Evolutionary conservation across 2,888 invertebrate genomes (phyloP).

Genomic region (Cephalotes varians): DNA sequence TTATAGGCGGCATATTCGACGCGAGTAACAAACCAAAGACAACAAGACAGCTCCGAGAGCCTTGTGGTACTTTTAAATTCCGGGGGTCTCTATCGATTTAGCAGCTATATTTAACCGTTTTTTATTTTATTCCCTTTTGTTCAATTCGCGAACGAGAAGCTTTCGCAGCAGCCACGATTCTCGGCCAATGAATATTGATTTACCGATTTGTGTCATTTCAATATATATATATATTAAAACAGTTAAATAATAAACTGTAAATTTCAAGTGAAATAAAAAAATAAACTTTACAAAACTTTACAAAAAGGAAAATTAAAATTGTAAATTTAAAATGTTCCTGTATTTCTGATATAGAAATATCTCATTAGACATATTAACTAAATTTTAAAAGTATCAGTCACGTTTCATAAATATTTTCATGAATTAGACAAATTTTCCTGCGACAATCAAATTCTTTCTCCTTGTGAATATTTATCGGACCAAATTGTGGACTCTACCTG

Average conservation of each 20-base stretch:
- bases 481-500: slow-evolving; percentile 83
- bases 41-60: slow-evolving; percentile 41
- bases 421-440: background rate
- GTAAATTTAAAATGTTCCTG: background rate
- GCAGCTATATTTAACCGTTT: slow-evolving; percentile 37
- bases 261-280: background rate
- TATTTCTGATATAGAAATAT: background rate
- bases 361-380: background rate
- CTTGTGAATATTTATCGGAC: background rate
- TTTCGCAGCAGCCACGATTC: background rate
- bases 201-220: slow-evolving; percentile 16
- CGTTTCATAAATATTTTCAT: background rate
- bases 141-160: slow-evolving; percentile 4
- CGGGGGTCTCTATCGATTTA: slow-evolving; percentile 39
- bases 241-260: background rate
- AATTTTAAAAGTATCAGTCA: background rate
- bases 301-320: background rate
- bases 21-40: slow-evolving; percentile 58
- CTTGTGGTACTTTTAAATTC: slow-evolving; percentile 32
- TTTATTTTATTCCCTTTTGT: slow-evolving; percentile 28
- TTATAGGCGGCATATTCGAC: slow-evolving; percentile 59
- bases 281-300: background rate
- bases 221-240: background rate
- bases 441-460: background rate
- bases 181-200: slow-evolving; percentile 19